Percentiles rank a stretch among this genome's conserved stretches.
These are phyloP conservation scores for Liasis olivaceus DNA, from an alignment of 2,797 vertebrate genomes.

Conservation along the genomic window DNA sequence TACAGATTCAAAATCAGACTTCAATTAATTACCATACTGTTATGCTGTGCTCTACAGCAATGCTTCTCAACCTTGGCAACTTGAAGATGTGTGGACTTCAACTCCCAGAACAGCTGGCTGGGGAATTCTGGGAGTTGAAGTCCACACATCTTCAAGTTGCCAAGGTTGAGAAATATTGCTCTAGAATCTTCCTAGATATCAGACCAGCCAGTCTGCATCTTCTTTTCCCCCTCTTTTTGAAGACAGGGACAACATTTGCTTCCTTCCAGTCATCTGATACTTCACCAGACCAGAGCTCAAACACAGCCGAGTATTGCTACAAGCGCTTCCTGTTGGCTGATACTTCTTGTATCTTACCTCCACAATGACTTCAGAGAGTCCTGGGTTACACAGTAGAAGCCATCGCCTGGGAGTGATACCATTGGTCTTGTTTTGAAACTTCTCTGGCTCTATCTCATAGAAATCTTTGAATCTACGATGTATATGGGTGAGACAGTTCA, in stretches of 20 bases:
- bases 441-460: conserved; percentile 81
- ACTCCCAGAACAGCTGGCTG: too few relatives aligned
- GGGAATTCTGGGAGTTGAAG: too few relatives aligned
- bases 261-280: neutral
- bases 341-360: conserved; percentile 71
- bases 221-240: neutral
- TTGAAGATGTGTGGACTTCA: too few relatives aligned
- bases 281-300: neutral
- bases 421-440: conserved; percentile 92
- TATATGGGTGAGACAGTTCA: neutral
- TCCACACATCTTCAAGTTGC: too few relatives aligned
- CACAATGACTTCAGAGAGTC: conserved; percentile 82
- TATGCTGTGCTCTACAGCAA: neutral
- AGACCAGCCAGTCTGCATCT: neutral
- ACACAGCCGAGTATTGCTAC: neutral
- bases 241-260: neutral
- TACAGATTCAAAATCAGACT: neutral
- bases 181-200: neutral
- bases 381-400: conserved; percentile 88
- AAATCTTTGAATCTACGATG: conserved; percentile 87
- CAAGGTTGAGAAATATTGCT: too few relatives aligned
- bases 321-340: neutral
- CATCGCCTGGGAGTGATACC: conserved; percentile 88
- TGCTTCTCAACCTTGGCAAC: too few relatives aligned
- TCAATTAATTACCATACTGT: neutral